Base-by-base conservation (phyloP, 1,140 invertebrate species). In the Anadara kagoshimensis region DNA sequence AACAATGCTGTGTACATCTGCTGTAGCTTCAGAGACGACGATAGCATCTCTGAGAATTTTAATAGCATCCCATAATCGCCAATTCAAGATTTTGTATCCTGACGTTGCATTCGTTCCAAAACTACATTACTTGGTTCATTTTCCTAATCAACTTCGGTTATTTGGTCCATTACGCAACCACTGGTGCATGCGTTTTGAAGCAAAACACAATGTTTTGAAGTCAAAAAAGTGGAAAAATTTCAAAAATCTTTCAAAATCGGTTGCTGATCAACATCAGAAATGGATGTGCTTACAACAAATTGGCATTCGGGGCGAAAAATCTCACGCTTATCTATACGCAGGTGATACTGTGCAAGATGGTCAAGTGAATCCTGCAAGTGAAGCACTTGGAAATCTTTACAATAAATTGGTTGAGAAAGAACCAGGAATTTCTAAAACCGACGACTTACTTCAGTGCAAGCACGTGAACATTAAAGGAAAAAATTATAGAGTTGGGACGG, bases 211-310 rank as follows among this genome's bases (percentile, higher is more conserved):
- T 4, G 36, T 65, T 36, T 29, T 69, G 3, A 65, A 64, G 24
- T 16, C 4, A 20, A 44, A 44, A 45, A 68, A 68, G 20, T 68
- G 65, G 65, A 68, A 53, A 57, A 68, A 68, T 68, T 68, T 68
- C 36, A 68, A 68, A 24, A n/a, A n/a, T n/a, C n/a, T n/a, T n/a
- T n/a, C n/a, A n/a, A n/a, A n/a, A n/a, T n/a, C n/a, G n/a, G n/a
- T n/a, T 45, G 65, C 65, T n/a, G 10, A 44, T 12, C 53, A 68
- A 8, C 65, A 68, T 14, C 65, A 68, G 45, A 44, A 44, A 58
- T 68, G 65, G 65, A 68, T 68, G 65, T 68, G 65, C 45, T 41
- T 68, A 0, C 22, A 56, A 58, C 65, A 68, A 22, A 49, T 49
- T 66, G 29, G 49, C 20, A 41, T 14, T 41, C 12, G 57, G 36